Base-by-base conservation (phyloP, 2,888 invertebrate genomes). In the Mylabris sibirica region DNA sequence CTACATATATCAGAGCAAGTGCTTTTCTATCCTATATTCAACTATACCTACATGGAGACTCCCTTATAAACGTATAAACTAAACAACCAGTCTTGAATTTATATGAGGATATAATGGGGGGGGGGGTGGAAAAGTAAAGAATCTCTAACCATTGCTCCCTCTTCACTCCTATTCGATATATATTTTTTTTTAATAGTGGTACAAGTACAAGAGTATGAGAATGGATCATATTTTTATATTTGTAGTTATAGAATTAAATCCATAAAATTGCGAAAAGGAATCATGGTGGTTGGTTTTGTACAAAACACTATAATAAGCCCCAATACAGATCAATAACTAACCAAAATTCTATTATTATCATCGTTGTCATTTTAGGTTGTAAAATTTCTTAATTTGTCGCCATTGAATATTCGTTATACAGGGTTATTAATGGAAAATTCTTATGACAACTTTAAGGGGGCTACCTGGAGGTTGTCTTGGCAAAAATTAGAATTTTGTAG, bases 91-190 rank as follows among this genome's bases (percentile, higher is more conserved):
- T 64, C 73, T 66, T 60, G 67, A 61, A 41, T 61, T 34, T 72
- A 30, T 74, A 74, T 74, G 71, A 74, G 73, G 69, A 65, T 64
- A 72, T 80, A 81, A 81, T 80, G 80, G 79, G 76, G 74, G 79
- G 8, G n/a, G 30, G 30, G 30, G 30, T 30, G 30, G 30, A 30
- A 8, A 30, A 6, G 30, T 4, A 30, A 79, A 79, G 80, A 80
- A 80, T 80, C 78, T 78, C 24, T 22, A n/a, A 17, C 44, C 14
- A 17, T n/a, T 12, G 11, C 44, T 44, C n/a, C 6, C 17, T 44
- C 5, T 41, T n/a, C n/a, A 14, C 41, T 17, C 6, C 17, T 6
- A 44, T 44, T n/a, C 8, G 44, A 71, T 73, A 74, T 76, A 77
- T 77, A 1, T 30, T 30, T 30, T 30, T 30, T 30, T 30, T 30